A percentile compares a stretch with the other conserved stretches of the same genome.
phyloP scores from a whole-genome alignment of 2,113 vertebrate species.

The Gila orcuttii region DNA sequence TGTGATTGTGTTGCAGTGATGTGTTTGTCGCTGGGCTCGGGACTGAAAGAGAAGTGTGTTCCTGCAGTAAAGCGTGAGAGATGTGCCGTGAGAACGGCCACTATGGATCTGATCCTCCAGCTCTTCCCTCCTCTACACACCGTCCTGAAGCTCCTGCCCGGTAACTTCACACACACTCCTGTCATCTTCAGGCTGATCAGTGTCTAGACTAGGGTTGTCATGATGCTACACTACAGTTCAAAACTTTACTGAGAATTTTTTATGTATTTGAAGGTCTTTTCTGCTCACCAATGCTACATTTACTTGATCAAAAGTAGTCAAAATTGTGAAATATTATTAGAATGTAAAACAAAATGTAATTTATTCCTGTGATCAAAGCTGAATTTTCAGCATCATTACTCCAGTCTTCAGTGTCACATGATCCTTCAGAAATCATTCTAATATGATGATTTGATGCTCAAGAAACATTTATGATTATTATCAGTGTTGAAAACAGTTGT shows the following conservation, averaged over 20 bases:
- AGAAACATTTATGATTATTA: not conserved
- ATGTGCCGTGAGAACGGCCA: slow-evolving; percentile 58
- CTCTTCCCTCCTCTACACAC: slow-evolving; percentile 67
- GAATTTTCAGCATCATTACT: too few species aligned
- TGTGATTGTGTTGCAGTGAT: slow-evolving; percentile 62
- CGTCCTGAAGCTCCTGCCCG: slow-evolving; percentile 47
- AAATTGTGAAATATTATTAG: too few species aligned
- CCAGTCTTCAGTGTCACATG: too few species aligned
- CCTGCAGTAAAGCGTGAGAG: slow-evolving; percentile 26
- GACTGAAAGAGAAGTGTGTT: slow-evolving; percentile 74
- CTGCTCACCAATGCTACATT: not conserved
- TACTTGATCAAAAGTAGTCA: not conserved
- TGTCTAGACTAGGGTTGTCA: not conserved
- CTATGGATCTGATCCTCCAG: slow-evolving; percentile 64
- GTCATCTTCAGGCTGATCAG: not conserved
- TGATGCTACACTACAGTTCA: not conserved
- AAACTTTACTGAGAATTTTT: not conserved
- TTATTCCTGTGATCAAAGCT: too few species aligned
- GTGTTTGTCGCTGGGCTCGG: slow-evolving; percentile 69
- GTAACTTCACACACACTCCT: not conserved
- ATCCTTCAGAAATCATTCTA: too few species aligned
- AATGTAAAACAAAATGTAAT: too few species aligned
- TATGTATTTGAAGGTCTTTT: not conserved
- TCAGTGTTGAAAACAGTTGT: not conserved
- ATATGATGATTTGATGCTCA: not conserved